Evolutionary conservation across 2,888 invertebrate species (phyloP).

Genomic region (Hirtodrosophila alboralis): DNA sequence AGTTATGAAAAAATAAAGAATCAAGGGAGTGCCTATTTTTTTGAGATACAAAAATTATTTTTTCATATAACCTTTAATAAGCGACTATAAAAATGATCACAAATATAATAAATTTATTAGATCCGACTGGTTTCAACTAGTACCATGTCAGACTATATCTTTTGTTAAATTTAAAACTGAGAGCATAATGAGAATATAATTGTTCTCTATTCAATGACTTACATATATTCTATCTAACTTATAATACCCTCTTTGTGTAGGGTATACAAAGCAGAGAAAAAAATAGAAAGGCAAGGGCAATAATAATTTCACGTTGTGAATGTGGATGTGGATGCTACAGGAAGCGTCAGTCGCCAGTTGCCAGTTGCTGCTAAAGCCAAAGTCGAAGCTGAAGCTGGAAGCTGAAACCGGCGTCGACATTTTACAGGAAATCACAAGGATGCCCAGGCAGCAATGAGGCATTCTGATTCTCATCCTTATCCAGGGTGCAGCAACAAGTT

Average conservation of each 20-base stretch:
- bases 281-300: conserved; percentile 56
- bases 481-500: conserved; percentile 72
- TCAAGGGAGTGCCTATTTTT: no score
- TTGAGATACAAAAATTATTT: no score
- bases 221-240: background rate
- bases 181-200: no score
- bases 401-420: conserved; percentile 6
- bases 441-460: conserved; percentile 49
- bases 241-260: background rate
- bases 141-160: no score
- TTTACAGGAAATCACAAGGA: conserved; percentile 66
- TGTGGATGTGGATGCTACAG: conserved; percentile 59
- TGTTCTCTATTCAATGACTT: background rate
- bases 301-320: conserved; percentile 73
- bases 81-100: no score
- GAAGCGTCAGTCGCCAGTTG: conserved; percentile 57
- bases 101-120: no score
- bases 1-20: no score
- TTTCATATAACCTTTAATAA: no score
- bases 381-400: conserved; percentile 1
- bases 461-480: conserved; percentile 23
- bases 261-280: conserved; percentile 4
- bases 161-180: no score
- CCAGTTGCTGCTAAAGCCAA: conserved; percentile 12
- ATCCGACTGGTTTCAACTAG: no score